Conservation (phyloP, 2,888 invertebrate genomes). For the Proisotoma minuta region DNA sequence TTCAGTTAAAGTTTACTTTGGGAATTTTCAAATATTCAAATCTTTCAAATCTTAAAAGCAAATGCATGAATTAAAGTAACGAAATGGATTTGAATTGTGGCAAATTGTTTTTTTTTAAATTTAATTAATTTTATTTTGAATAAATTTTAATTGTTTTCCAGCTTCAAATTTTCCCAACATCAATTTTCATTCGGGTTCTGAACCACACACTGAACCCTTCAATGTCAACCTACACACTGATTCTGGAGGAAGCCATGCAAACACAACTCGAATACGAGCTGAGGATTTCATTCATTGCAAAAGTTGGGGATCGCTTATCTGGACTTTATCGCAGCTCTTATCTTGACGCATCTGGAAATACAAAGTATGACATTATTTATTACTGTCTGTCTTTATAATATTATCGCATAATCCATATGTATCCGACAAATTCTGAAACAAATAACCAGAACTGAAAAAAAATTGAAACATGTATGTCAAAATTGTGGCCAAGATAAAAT, state of each 20-base stretch:
- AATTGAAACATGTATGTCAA: too few relatives aligned
- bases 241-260: slow-evolving; percentile 8
- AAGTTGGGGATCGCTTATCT: slow-evolving; percentile 10
- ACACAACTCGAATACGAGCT: slow-evolving; percentile 19
- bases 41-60: neutral
- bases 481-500: too few relatives aligned
- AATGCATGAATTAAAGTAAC: neutral
- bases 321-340: slow-evolving; percentile 26
- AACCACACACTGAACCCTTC: slow-evolving; percentile 12
- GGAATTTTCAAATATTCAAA: too few relatives aligned
- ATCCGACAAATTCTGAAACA: too few relatives aligned
- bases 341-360: slow-evolving; percentile 4
- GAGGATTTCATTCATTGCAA: slow-evolving; percentile 23
- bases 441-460: too few relatives aligned
- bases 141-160: neutral
- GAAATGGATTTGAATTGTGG: neutral
- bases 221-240: slow-evolving; percentile 14
- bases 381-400: too few relatives aligned
- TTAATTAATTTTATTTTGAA: neutral
- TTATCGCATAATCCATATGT: too few relatives aligned
- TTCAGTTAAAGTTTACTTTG: too few relatives aligned
- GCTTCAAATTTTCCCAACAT: neutral
- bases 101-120: too few relatives aligned
- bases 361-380: slow-evolving; percentile 1
- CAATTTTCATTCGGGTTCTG: neutral